Percentiles rank a stretch among this genome's conserved stretches.
phyloP scores from a whole-genome alignment of 2,888 invertebrate genomes.

The Apodemia zela region DNA sequence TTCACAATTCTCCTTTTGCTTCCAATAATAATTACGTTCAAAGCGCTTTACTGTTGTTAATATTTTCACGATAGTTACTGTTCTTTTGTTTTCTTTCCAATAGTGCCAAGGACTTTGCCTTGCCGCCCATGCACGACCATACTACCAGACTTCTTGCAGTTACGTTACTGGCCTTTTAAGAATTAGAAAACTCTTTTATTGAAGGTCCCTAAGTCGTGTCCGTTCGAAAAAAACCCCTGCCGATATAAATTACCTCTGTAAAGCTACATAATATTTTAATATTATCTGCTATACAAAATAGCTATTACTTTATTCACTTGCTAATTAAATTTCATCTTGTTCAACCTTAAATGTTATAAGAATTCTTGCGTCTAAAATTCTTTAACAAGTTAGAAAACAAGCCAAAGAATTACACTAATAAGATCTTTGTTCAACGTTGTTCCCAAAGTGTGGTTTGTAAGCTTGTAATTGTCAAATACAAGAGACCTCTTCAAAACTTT shows the following conservation, averaged over 20 bases:
- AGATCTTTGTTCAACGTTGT: slow-evolving; percentile 12
- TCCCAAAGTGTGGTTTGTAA: slow-evolving; percentile 12
- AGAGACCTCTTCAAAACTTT: slow-evolving; percentile 5
- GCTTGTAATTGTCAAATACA: slow-evolving; percentile 17
- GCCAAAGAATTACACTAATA: slow-evolving; percentile 16
- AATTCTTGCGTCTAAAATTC: not conserved
- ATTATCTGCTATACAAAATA: too few relatives aligned
- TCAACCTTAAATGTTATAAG: not conserved
- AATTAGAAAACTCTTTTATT: too few relatives aligned
- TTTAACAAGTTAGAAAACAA: slow-evolving; percentile 3
- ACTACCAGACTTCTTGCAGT: too few relatives aligned
- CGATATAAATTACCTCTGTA: too few relatives aligned
- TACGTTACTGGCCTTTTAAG: too few relatives aligned
- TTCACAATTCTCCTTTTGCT: not conserved
- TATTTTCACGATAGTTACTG: not conserved
- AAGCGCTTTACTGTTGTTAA: not conserved
- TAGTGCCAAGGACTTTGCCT: too few relatives aligned
- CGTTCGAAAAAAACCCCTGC: too few relatives aligned
- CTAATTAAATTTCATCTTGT: not conserved
- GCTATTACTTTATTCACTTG: not conserved
- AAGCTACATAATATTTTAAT: too few relatives aligned
- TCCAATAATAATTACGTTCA: not conserved
- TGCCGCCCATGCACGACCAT: too few relatives aligned
- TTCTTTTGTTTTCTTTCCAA: not conserved
- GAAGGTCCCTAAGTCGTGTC: too few relatives aligned